Evolutionary conservation across 2,113 vertebrate genomes (phyloP), one percentile per base, ranked within the genome.

Genomic region (Perca flavescens): DNA sequence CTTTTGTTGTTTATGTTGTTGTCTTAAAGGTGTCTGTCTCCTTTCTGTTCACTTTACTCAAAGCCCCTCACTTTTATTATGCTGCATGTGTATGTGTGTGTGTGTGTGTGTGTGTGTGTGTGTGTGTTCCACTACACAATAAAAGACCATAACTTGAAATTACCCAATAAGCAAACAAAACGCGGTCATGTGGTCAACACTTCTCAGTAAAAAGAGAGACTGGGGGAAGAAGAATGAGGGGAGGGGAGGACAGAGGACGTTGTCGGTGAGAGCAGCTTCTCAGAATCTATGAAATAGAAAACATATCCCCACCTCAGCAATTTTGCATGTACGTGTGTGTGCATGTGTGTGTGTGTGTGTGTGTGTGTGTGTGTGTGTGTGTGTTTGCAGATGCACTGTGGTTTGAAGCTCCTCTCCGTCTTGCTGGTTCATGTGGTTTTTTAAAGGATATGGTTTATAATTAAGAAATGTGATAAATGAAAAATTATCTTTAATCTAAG

Each of bases 341-440:
- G 22, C 34, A 6, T 56, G 5, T 74, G 60, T 58, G 86, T 84
- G 5, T 4, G 36, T 50, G 22, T 46, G 12, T 56, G 5, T 74
- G 60, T 58, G 86, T 84, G 7, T 4, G 15, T 73, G 47, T 69
- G 60, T 60, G 22, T 36, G 12, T 56, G 5, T 74, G 54, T 58
- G 86, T 84, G 7, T 4, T 0, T 86, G 86, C 88, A 90, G 66
- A 83, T 83, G 86, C 86, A 65, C 16, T 60, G 62, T 12, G 67
- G 82, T 10, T 74, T 77, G 16, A 6, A 56, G n/a, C 31, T 70
- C 6, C 12, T 54, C 31, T 64, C 15, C 0, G 0, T 56, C 4
- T 21, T 19, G 13, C 49, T 46, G 50, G n/a, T 79, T 56, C n/a
- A 15, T 52, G 50, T 61, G 53, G 34, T 64, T 28, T 40, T 34